These are phyloP conservation scores for Arrhamphus sclerolepis DNA, from an alignment of 2,797 vertebrate genomes.

Conservation along the genomic window DNA sequence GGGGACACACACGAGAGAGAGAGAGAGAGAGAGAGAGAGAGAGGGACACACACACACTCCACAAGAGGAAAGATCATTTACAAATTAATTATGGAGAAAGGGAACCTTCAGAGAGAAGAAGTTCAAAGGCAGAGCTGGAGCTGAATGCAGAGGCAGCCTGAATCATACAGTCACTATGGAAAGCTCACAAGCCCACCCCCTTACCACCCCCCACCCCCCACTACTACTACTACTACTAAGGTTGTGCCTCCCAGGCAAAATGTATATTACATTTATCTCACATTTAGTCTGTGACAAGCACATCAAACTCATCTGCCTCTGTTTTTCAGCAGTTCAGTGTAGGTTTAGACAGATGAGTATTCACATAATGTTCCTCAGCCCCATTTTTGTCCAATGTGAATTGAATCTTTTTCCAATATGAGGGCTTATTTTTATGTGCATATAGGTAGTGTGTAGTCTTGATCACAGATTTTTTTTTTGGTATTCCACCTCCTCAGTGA, in stretches of 20 bases:
- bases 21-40: constrained; percentile 19
- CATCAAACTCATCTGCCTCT: constrained; percentile 12
- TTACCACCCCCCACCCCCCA: too few relatives aligned
- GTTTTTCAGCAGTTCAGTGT: constrained; percentile 33
- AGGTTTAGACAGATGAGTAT: constrained; percentile 40
- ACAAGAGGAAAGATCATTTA: constrained; percentile 64
- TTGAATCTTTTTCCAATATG: too few relatives aligned
- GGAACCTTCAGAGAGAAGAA: constrained; percentile 61
- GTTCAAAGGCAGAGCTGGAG: constrained; percentile 62
- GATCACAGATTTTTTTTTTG: too few relatives aligned
- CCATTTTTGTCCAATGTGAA: too few relatives aligned
- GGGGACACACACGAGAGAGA: constrained; percentile 18
- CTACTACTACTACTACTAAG: too few relatives aligned
- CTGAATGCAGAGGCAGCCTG: constrained; percentile 49
- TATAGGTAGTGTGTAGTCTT: constrained; percentile 13
- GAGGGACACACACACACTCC: constrained; percentile 20
- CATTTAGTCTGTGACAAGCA: constrained; percentile 14
- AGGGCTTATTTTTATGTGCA: constrained; percentile 25
- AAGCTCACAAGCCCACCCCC: constrained; percentile 8
- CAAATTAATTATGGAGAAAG: constrained; percentile 66
- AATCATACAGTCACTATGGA: constrained; percentile 25
- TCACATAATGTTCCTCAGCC: constrained; percentile 25
- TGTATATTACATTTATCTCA: constrained; percentile 27
- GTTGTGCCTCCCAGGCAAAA: constrained; percentile 43
- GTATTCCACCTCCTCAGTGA: constrained; percentile 45